A percentile compares a stretch with the other conserved stretches of the same genome.
These are phyloP conservation scores for Moxostoma hubbsi DNA, from an alignment of 2,797 vertebrate species.

Conservation along the genomic window DNA sequence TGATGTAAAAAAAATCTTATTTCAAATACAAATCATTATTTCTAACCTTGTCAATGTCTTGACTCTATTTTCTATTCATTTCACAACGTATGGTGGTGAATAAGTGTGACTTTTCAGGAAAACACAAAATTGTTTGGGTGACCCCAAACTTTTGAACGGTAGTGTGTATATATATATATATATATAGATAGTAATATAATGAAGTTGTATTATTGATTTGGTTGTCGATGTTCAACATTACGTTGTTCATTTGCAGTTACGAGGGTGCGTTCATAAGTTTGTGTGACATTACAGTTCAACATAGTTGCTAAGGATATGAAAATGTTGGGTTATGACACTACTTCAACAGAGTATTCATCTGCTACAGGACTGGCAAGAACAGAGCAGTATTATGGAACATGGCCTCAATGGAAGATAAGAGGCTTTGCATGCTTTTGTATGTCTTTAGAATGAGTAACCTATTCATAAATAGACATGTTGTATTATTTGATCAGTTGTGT, in stretches of 20 bases:
- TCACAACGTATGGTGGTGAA: no score
- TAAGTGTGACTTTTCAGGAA: no score
- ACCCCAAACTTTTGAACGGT: no score
- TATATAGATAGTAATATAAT: background rate
- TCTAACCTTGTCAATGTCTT: no score
- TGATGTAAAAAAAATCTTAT: no score
- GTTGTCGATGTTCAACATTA: no score
- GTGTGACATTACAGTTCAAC: constrained; percentile 88
- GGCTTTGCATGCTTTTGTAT: background rate
- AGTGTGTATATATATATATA: no score
- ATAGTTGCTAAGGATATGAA: constrained; percentile 93
- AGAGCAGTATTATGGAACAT: constrained; percentile 45
- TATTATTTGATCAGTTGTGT: constrained; percentile 17
- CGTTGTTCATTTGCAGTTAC: constrained; percentile 80
- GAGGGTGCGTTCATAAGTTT: constrained; percentile 90
- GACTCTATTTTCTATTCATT: no score
- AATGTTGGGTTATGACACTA: constrained; percentile 89
- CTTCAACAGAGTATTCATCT: constrained; percentile 54
- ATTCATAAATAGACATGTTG: no score
- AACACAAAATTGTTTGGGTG: no score
- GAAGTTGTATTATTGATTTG: background rate
- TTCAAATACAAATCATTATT: no score
- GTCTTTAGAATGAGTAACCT: background rate
- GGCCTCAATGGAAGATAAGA: background rate
- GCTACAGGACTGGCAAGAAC: constrained; percentile 59